Percentiles rank a stretch among this genome's conserved stretches.
Evolutionary conservation across 2,888 invertebrate species (phyloP).

Genomic region (Calameuta idolon): DNA sequence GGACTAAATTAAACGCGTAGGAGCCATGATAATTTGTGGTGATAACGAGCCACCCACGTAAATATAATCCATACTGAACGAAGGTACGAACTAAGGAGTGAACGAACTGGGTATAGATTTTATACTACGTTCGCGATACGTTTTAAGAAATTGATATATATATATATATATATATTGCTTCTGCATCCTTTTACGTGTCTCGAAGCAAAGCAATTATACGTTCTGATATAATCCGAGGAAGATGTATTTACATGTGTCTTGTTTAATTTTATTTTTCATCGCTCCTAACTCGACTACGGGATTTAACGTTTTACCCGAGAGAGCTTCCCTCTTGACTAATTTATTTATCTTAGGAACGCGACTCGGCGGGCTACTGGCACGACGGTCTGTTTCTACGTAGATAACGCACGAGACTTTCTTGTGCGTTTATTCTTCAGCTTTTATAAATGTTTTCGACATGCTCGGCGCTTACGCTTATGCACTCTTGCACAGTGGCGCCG

Average conservation of each 20-base stretch:
- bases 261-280: conserved; percentile 33
- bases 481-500: background rate
- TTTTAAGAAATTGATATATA: background rate
- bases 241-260: conserved; percentile 23
- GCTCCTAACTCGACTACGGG: conserved; percentile 9
- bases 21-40: conserved; percentile 45
- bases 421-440: conserved; percentile 13
- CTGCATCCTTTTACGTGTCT: background rate
- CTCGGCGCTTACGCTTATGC: background rate
- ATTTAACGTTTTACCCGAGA: background rate
- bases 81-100: conserved; percentile 21
- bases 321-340: conserved; percentile 31
- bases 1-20: conserved; percentile 50
- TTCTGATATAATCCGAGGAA: conserved; percentile 18
- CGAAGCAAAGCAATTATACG: background rate
- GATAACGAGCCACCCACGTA: conserved; percentile 51
- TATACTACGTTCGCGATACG: background rate
- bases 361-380: conserved; percentile 17
- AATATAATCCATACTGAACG: conserved; percentile 25
- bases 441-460: background rate
- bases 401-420: conserved; percentile 37
- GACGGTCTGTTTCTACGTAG: conserved; percentile 35
- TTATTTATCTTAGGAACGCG: conserved; percentile 35
- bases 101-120: background rate
- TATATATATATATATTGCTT: background rate